These are phyloP conservation scores for Dendrocincla tyrannina DNA, from an alignment of 2,797 vertebrate genomes.

Conservation along the genomic window DNA sequence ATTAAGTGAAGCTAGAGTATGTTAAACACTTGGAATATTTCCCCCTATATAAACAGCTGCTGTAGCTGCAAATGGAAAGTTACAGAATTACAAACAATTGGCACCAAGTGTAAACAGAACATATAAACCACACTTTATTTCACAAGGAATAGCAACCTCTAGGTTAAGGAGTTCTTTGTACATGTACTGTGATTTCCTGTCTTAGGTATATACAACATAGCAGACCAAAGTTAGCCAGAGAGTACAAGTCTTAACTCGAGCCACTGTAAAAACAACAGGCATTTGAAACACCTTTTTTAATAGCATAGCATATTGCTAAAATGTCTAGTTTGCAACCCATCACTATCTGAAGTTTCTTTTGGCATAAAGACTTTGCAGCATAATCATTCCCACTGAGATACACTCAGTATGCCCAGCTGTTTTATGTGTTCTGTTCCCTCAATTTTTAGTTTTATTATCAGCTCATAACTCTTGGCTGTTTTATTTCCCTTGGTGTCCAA, in stretches of 20 bases:
- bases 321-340: background rate
- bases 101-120: background rate
- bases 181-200: background rate
- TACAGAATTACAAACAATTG: background rate
- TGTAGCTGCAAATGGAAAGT: background rate
- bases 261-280: background rate
- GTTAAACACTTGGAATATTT: constrained; percentile 10
- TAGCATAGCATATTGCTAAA: background rate
- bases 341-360: background rate
- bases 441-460: background rate
- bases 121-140: background rate
- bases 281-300: background rate
- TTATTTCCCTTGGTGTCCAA: background rate
- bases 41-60: constrained; percentile 15
- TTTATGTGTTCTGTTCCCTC: background rate
- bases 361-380: background rate
- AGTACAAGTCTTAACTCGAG: background rate
- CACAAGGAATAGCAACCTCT: background rate
- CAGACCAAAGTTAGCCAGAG: background rate
- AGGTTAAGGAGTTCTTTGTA: background rate
- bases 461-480: background rate
- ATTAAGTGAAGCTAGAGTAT: background rate
- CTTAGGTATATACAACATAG: background rate
- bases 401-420: background rate
- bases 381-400: background rate